Base-by-base conservation (phyloP, 2,797 vertebrate genomes). In the Lagocephalus sceleratus region DNA sequence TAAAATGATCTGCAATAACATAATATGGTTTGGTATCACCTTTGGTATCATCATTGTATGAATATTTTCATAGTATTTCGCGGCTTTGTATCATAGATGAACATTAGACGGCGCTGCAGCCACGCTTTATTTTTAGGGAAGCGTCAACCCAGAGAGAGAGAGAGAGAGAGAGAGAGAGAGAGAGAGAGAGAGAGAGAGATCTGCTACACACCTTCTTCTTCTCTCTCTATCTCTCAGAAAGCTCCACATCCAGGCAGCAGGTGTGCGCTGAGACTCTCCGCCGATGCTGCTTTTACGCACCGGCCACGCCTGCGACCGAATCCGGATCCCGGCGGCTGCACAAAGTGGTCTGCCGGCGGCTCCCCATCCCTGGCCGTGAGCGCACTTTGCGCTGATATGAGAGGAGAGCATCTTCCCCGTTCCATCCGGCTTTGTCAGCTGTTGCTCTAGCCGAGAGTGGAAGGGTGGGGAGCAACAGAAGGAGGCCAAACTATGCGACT, bases 371-470 rank as follows among this genome's bases (percentile, higher is more conserved):
- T 1, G 55, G 46, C 17, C 42, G 64, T 12, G 69, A 79, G 69
- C 76, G 69, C 76, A 84, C 83, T 84, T 71, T 81, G 84, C 84
- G 78, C 78, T 78, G 79, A 79, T 51, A 66, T 11, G 57, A 62
- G 66, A 49, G 66, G 50, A 42, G 69, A 81, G 83, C 74, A 60
- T 74, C 82, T 58, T 58, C 60, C 67, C 68, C 42, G 3, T 68
- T 57, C 57, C 47, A 44, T 71, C 54, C 83, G 84, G 78, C 81
- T 67, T 75, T 85, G 67, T 87, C 88, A 91, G 87, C 89, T 91
- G 90, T 90, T 91, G 90, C 90, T 86, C 78, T 62, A 46, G 63
- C 64, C 54, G 67, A 77, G 75, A 70, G 76, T 69, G 63, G 51
- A 70, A 68, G 68, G 71, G 76, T 63, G 67, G 54, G 55, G 41